Conservation (phyloP, 2,797 vertebrate species). For the Nannoperca obscura region DNA sequence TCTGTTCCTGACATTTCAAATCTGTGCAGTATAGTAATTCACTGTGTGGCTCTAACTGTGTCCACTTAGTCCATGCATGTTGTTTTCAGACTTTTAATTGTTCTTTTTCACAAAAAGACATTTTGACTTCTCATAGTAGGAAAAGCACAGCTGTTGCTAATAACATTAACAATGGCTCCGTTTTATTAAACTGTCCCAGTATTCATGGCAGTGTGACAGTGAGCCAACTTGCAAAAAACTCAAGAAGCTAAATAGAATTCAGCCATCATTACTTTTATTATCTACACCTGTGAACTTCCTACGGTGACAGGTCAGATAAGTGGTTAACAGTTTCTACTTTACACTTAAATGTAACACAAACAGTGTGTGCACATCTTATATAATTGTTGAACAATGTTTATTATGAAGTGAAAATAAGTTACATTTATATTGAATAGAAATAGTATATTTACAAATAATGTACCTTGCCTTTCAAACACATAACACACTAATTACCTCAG, state of each 20-base stretch:
- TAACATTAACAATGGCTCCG: background rate
- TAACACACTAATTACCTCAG: conserved; percentile 61
- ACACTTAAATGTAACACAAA: conserved; percentile 8
- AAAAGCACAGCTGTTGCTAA: conserved; percentile 13
- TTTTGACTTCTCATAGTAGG: conserved; percentile 13
- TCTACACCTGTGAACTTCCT: conserved; percentile 13
- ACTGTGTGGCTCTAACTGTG: conserved; percentile 25
- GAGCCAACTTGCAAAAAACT: background rate
- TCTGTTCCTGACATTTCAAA: conserved; percentile 31
- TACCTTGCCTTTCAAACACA: conserved; percentile 27
- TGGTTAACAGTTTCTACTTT: conserved; percentile 12
- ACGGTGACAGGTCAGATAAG: conserved; percentile 15
- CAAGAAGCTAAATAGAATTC: background rate
- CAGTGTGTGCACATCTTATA: conserved; percentile 14
- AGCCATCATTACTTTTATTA: background rate
- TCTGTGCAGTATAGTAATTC: conserved; percentile 25
- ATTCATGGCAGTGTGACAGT: background rate
- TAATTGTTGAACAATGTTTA: conserved; percentile 15
- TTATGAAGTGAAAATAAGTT: conserved; percentile 28
- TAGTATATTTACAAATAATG: conserved; percentile 16
- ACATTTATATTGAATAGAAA: background rate
- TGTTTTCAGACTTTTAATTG: conserved; percentile 36
- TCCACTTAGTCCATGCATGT: conserved; percentile 27
- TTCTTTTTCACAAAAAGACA: conserved; percentile 22
- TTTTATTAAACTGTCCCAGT: background rate